phyloP scores from a whole-genome alignment of 1,140 invertebrate genomes.

The Laodelphax striatellus region DNA sequence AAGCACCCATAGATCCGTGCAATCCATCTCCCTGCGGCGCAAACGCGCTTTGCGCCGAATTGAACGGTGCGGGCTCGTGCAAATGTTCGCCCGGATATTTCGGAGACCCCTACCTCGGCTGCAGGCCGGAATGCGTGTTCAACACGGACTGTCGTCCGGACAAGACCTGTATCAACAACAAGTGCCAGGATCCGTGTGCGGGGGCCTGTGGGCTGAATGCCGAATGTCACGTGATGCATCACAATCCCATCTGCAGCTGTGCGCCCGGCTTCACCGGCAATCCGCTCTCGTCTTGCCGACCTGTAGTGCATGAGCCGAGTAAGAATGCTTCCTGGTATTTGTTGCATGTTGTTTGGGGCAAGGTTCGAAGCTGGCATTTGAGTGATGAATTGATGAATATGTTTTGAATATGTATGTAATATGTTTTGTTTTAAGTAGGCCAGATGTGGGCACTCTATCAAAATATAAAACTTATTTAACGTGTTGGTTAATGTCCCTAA shows the following conservation, averaged over 20 bases:
- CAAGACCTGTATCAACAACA: constrained; percentile 67
- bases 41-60: constrained; percentile 54
- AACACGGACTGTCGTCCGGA: constrained; percentile 69
- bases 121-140: constrained; percentile 67
- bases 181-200: constrained; percentile 68
- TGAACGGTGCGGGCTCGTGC: constrained; percentile 39
- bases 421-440: no score
- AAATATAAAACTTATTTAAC: no score
- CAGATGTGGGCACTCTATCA: no score
- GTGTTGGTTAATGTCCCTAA: no score
- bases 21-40: constrained; percentile 68
- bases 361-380: no score
- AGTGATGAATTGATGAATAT: no score
- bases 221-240: constrained; percentile 69
- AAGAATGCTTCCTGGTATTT: constrained; percentile 15
- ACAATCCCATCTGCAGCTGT: constrained; percentile 72
- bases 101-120: constrained; percentile 70
- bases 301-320: constrained; percentile 22
- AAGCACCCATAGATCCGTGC: constrained; percentile 48
- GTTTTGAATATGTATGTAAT: no score
- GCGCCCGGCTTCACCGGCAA: constrained; percentile 60
- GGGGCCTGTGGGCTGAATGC: constrained; percentile 75
- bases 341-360: neutral
- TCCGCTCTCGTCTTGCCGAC: constrained; percentile 60
- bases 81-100: constrained; percentile 56